Evolutionary conservation across 2,797 vertebrate genomes (phyloP).

Genomic region (Arctocebus calabarensis): DNA sequence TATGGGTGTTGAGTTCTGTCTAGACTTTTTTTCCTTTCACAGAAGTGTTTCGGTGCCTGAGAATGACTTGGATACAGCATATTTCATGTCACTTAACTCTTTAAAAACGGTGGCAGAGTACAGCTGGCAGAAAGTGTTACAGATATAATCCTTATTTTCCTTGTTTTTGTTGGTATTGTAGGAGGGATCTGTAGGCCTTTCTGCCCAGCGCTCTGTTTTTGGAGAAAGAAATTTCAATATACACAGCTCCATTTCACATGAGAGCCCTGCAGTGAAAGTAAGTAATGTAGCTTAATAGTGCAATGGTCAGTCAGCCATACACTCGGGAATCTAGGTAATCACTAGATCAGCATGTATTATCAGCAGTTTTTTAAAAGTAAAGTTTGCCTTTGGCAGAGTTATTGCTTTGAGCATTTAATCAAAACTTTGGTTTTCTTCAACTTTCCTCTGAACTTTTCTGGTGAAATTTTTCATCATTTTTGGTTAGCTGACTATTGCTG

Average conservation of each 20-base stretch:
- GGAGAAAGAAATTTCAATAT: slow-evolving; percentile 97
- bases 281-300: slow-evolving; percentile 84
- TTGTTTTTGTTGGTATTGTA: slow-evolving; percentile 86
- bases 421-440: slow-evolving; percentile 40
- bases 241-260: slow-evolving; percentile 87
- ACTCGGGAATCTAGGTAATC: slow-evolving; percentile 58
- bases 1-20: slow-evolving; percentile 82
- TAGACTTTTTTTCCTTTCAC: slow-evolving; percentile 84
- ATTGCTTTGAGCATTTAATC: slow-evolving; percentile 56
- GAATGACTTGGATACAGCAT: slow-evolving; percentile 79
- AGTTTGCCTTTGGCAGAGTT: slow-evolving; percentile 61
- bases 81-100: slow-evolving; percentile 82
- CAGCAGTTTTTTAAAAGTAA: slow-evolving; percentile 46
- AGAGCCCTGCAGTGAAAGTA: slow-evolving; percentile 89
- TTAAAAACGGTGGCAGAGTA: slow-evolving; percentile 77
- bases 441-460: slow-evolving; percentile 53
- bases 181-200: slow-evolving; percentile 90
- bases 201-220: slow-evolving; percentile 94
- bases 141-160: slow-evolving; percentile 84
- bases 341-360: not conserved
- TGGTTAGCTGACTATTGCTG: slow-evolving; percentile 12
- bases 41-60: slow-evolving; percentile 78
- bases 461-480: slow-evolving; percentile 59
- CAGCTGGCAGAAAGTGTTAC: slow-evolving; percentile 84
- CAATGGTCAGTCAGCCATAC: slow-evolving; percentile 38